Percentiles rank a stretch among this genome's conserved stretches.
Conservation (phyloP, 2,797 vertebrate genomes). For the Halcyon leucocephala region DNA sequence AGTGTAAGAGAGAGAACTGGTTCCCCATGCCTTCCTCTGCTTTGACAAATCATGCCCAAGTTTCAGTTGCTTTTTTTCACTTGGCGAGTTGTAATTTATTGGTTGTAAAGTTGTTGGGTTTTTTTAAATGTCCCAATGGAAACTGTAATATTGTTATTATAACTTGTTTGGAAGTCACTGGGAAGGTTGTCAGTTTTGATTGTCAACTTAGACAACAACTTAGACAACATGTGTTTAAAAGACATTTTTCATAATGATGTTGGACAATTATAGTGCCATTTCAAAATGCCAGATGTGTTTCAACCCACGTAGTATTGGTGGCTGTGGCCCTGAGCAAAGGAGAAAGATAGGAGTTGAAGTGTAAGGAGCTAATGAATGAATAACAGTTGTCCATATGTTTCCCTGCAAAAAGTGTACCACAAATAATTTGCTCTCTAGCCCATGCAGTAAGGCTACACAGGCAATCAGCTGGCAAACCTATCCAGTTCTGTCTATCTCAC, state of each 20-base stretch:
- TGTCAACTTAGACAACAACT: background rate
- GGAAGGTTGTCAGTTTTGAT: background rate
- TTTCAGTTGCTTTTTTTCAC: background rate
- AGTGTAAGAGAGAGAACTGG: background rate
- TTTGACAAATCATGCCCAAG: background rate
- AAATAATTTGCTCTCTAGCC: background rate
- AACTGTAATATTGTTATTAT: background rate
- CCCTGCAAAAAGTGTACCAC: background rate
- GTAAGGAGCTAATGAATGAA: background rate
- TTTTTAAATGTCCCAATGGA: background rate
- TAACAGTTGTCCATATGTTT: accelerated
- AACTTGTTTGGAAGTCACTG: background rate
- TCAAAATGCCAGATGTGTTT: background rate
- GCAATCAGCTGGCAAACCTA: background rate
- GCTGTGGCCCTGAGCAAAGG: background rate
- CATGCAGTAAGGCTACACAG: accelerated
- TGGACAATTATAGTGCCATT: background rate
- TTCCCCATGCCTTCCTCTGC: background rate
- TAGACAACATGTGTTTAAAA: background rate
- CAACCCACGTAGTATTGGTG: background rate
- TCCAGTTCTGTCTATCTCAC: background rate
- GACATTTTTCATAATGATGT: background rate
- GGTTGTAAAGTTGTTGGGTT: background rate
- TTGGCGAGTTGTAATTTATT: background rate
- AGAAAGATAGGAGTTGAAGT: background rate